Conservation (phyloP, 2,797 vertebrate genomes). For the Lates japonicus region DNA sequence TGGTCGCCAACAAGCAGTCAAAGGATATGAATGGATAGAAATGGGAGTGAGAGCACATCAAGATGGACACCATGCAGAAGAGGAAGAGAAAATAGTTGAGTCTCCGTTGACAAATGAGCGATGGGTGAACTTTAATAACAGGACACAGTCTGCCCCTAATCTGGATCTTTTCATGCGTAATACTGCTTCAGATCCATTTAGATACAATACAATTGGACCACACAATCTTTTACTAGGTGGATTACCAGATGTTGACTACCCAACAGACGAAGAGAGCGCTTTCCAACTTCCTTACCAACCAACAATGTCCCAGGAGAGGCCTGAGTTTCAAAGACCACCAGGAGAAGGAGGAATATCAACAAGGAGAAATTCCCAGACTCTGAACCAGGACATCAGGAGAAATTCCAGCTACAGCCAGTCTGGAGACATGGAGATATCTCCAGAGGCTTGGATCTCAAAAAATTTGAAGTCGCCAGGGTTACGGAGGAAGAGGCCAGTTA, state of each 20-base stretch:
- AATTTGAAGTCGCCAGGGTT: slow-evolving; percentile 74
- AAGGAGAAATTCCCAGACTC: slow-evolving; percentile 37
- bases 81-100: slow-evolving; percentile 38
- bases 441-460: slow-evolving; percentile 58
- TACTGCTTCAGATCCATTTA: slow-evolving; percentile 11
- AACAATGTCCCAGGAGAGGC: slow-evolving; percentile 3
- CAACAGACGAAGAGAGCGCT: slow-evolving; percentile 43
- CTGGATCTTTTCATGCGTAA: slow-evolving; percentile 11
- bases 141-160: slow-evolving; percentile 18
- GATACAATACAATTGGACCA: slow-evolving; percentile 37
- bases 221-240: slow-evolving; percentile 48
- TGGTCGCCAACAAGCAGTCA: slow-evolving; percentile 6
- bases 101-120: slow-evolving; percentile 41
- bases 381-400: slow-evolving; percentile 34
- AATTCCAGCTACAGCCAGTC: slow-evolving; percentile 47
- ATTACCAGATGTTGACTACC: slow-evolving; percentile 78
- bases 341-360: slow-evolving; percentile 11
- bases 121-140: slow-evolving; percentile 56
- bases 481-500: slow-evolving; percentile 67
- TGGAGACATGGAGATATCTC: slow-evolving; percentile 44
- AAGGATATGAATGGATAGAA: slow-evolving; percentile 63
- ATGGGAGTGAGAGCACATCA: slow-evolving; percentile 34
- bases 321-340: slow-evolving; percentile 14
- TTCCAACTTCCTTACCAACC: slow-evolving; percentile 24
- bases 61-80: slow-evolving; percentile 35